Percentiles rank a stretch among this genome's conserved stretches.
These are phyloP conservation scores for Hyla sarda DNA, from an alignment of 2,113 vertebrate genomes.

Conservation along the genomic window DNA sequence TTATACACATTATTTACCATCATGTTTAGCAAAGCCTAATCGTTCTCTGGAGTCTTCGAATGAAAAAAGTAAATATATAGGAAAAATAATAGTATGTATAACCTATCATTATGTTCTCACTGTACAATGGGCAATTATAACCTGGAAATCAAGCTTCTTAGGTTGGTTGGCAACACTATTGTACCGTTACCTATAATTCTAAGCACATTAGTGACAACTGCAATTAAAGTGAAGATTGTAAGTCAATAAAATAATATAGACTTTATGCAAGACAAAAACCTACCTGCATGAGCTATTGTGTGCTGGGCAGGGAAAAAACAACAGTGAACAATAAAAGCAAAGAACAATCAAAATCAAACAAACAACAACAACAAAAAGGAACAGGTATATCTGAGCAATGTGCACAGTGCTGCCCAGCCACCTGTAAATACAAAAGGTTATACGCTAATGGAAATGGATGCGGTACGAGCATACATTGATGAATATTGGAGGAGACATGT, in stretches of 20 bases:
- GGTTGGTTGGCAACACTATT: neutral
- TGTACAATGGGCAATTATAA: constrained; percentile 30
- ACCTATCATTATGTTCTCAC: constrained; percentile 33
- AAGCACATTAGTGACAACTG: constrained; percentile 15
- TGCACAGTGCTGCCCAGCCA: constrained; percentile 7
- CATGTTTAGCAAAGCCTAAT: neutral
- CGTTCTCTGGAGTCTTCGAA: neutral
- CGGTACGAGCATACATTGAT: neutral
- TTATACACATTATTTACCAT: neutral
- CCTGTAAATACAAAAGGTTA: constrained; percentile 31
- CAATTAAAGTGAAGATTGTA: constrained; percentile 22
- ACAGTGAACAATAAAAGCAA: neutral
- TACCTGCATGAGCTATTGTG: neutral
- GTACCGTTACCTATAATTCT: constrained; percentile 28
- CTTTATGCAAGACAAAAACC: neutral
- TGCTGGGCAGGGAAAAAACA: neutral
- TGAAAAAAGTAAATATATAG: neutral
- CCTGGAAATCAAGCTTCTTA: neutral
- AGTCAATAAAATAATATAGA: constrained; percentile 34
- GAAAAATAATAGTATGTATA: constrained; percentile 12
- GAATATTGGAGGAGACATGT: constrained; percentile 1
- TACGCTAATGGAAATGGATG: constrained; percentile 23
- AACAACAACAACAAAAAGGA: neutral
- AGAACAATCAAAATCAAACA: neutral
- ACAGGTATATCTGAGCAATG: constrained; percentile 7